Evolutionary conservation across 2,113 vertebrate species (phyloP).

Genomic region (Donacobius atricapilla): DNA sequence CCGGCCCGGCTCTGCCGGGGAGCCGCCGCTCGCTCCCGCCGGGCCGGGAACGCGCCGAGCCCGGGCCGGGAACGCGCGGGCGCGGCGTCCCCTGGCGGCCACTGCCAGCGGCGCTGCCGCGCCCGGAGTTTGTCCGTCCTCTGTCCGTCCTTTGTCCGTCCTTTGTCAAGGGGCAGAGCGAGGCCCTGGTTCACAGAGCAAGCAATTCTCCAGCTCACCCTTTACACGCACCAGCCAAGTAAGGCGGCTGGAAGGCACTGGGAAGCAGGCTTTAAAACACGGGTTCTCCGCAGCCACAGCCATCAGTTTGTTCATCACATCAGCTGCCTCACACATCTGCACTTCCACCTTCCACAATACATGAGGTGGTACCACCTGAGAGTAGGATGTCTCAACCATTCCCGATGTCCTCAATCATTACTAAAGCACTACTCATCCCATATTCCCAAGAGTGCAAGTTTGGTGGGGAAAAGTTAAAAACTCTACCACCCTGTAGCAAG

Average conservation of each 20-base stretch:
- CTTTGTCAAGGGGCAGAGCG: not conserved
- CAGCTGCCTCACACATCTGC: not conserved
- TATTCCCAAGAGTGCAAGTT: not conserved
- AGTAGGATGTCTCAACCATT: not conserved
- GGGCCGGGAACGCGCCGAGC: not conserved
- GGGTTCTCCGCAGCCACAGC: not conserved
- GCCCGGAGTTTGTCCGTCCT: not conserved
- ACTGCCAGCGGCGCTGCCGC: not conserved
- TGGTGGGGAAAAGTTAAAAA: not conserved
- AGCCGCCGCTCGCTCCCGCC: not conserved
- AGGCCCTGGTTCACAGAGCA: fast-evolving
- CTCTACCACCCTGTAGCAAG: too few species aligned
- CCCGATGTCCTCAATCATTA: not conserved
- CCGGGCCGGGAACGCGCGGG: not conserved
- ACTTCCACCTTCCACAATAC: not conserved
- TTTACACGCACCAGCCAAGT: not conserved
- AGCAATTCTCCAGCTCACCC: not conserved
- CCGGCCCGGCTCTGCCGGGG: not conserved
- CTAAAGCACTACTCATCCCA: not conserved
- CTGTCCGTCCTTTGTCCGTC: not conserved
- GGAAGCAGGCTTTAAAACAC: not conserved
- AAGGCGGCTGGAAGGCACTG: not conserved
- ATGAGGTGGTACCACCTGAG: not conserved
- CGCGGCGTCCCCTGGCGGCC: not conserved
- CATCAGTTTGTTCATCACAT: not conserved